A percentile compares a stretch with the other conserved stretches of the same genome.
These are phyloP conservation scores for Hydrotaea cyrtoneurina DNA, from an alignment of 2,888 invertebrate species.

Conservation along the genomic window DNA sequence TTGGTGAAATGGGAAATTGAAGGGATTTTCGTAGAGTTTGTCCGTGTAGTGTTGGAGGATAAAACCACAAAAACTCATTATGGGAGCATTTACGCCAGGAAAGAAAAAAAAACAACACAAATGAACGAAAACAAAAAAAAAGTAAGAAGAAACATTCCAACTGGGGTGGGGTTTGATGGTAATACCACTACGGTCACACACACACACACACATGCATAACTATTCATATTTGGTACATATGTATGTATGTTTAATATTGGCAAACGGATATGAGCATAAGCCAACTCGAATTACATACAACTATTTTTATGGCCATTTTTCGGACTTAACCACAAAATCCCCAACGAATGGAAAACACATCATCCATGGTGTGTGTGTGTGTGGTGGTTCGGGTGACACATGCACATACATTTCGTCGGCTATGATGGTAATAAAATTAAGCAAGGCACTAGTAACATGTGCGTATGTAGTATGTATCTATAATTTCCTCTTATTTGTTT, in stretches of 20 bases:
- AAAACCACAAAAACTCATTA: conserved; percentile 71
- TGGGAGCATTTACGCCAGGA: conserved; percentile 57
- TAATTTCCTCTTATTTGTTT: neutral
- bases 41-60: neutral
- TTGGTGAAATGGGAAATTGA: conserved; percentile 39
- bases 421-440: neutral
- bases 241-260: neutral
- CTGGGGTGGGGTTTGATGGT: neutral
- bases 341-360: conserved; percentile 26
- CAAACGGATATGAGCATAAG: conserved; percentile 20
- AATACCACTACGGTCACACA: too few species aligned
- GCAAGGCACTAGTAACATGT: neutral
- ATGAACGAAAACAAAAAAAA: neutral
- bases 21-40: conserved; percentile 21
- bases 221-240: neutral
- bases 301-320: conserved; percentile 66
- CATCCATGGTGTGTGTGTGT: neutral
- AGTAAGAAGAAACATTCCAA: neutral
- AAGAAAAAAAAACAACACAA: neutral
- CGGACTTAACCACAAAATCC: conserved; percentile 36
- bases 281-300: conserved; percentile 56
- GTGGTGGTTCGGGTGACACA: neutral
- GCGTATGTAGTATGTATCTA: too few species aligned
- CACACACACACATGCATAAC: neutral
- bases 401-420: neutral